These are phyloP conservation scores for Bombus superbus DNA, from an alignment of 1,140 invertebrate genomes.

Conservation along the genomic window DNA sequence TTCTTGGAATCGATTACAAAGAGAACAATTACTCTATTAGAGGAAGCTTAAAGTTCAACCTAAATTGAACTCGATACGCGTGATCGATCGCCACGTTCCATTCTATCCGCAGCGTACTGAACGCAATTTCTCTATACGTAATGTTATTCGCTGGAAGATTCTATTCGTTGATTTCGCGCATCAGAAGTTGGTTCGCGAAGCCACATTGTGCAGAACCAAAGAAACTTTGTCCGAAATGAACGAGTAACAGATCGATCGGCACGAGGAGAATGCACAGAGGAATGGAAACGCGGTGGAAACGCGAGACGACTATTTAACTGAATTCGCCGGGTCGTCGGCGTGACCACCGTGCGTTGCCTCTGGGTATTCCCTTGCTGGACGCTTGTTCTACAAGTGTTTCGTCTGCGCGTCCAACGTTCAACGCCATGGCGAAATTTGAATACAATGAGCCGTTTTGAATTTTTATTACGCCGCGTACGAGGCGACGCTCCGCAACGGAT, in stretches of 20 bases:
- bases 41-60: slow-evolving; percentile 12
- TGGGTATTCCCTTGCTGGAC: not conserved
- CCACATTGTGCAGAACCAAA: too few relatives aligned
- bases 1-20: too few relatives aligned
- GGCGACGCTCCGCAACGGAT: slow-evolving; percentile 72
- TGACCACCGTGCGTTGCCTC: slow-evolving; percentile 34
- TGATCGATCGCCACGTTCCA: not conserved
- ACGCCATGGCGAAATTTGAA: slow-evolving; percentile 74
- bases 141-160: not conserved
- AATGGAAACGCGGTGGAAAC: not conserved
- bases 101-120: too few relatives aligned
- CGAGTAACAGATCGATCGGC: too few relatives aligned
- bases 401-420: slow-evolving; percentile 32
- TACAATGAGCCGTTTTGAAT: slow-evolving; percentile 81
- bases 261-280: too few relatives aligned
- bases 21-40: not conserved
- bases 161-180: not conserved
- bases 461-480: slow-evolving; percentile 74
- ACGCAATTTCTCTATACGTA: not conserved
- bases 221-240: too few relatives aligned
- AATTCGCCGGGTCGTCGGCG: not conserved
- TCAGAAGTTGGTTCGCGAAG: not conserved
- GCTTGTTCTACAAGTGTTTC: slow-evolving; percentile 78
- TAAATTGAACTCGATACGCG: not conserved
- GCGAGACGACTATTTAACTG: slow-evolving; percentile 17